phyloP scores from a whole-genome alignment of 1,140 invertebrate species.

The Drosophila takahashii region DNA sequence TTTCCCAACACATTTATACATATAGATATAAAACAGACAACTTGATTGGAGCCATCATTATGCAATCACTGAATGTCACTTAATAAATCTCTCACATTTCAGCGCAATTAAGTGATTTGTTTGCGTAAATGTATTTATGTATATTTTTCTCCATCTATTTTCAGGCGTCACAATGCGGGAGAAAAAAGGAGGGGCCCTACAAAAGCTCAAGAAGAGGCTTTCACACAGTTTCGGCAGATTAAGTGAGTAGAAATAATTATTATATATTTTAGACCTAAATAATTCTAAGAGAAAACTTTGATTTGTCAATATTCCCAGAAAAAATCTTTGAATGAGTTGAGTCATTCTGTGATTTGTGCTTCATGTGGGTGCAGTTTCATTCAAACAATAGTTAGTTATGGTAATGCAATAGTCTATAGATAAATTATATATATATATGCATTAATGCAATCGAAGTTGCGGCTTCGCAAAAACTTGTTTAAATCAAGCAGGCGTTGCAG shows the following conservation, averaged over 20 bases:
- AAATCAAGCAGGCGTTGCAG: background rate
- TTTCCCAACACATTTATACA: conserved; percentile 5
- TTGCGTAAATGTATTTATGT: conserved; percentile 26
- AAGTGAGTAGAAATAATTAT: conserved; percentile 89
- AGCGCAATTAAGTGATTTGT: conserved; percentile 48
- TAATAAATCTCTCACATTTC: conserved; percentile 38
- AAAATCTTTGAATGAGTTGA: conserved; percentile 11
- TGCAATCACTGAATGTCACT: conserved; percentile 50
- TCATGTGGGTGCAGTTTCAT: conserved; percentile 43
- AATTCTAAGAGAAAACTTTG: background rate
- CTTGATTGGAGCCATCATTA: conserved; percentile 48
- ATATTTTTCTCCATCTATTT: conserved; percentile 66
- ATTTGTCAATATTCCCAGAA: conserved; percentile 4
- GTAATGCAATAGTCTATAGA: conserved; percentile 31
- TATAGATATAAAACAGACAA: conserved; percentile 8
- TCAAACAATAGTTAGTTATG: conserved; percentile 46
- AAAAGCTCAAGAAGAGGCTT: conserved; percentile 95
- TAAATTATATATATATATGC: conserved; percentile 16
- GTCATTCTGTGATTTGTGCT: conserved; percentile 17
- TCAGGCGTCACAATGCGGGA: conserved; percentile 94
- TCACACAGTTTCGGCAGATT: conserved; percentile 96
- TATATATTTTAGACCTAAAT: too few relatives aligned
- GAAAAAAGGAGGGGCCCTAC: conserved; percentile 94
- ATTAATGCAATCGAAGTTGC: conserved; percentile 8
- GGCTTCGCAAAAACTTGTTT: conserved; percentile 25